Evolutionary conservation across 2,888 invertebrate genomes (phyloP).

Genomic region (Pteria penguin): DNA sequence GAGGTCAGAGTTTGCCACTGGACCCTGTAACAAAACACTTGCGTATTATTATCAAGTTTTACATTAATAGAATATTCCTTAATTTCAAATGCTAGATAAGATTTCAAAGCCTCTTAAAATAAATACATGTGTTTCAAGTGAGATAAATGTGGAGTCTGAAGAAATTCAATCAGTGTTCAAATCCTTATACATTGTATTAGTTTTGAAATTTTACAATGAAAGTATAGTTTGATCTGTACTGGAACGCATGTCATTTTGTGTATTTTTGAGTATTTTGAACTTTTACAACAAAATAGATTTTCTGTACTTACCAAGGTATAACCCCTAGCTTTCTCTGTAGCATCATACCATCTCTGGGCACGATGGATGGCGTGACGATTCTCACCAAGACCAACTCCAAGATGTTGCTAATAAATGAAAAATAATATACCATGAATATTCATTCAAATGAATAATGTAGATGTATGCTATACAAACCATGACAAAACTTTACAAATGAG

Average conservation of each 20-base stretch:
- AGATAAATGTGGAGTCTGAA: too few relatives aligned
- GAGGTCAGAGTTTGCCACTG: slow-evolving; percentile 73
- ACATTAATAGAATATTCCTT: too few relatives aligned
- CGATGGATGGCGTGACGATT: slow-evolving; percentile 77
- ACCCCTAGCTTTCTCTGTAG: slow-evolving; percentile 76
- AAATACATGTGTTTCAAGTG: too few relatives aligned
- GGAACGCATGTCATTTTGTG: not conserved
- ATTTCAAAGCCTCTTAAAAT: too few relatives aligned
- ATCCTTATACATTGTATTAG: too few relatives aligned
- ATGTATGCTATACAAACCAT: too few relatives aligned
- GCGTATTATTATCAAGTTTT: too few relatives aligned
- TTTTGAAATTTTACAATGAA: not conserved
- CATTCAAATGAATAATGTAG: not conserved
- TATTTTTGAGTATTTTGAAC: not conserved
- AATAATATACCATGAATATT: not conserved
- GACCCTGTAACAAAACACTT: slow-evolving; percentile 73
- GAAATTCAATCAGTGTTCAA: too few relatives aligned
- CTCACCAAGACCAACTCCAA: slow-evolving; percentile 75
- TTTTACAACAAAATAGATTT: too few relatives aligned
- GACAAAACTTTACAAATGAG: too few relatives aligned
- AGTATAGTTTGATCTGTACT: not conserved
- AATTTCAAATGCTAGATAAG: too few relatives aligned
- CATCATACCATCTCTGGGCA: slow-evolving; percentile 78
- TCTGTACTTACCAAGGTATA: slow-evolving; percentile 74
- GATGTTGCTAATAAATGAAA: slow-evolving; percentile 73